A percentile compares a stretch with the other conserved stretches of the same genome.
These are phyloP conservation scores for Baryphthengus martii DNA, from an alignment of 2,113 vertebrate genomes.

Conservation along the genomic window DNA sequence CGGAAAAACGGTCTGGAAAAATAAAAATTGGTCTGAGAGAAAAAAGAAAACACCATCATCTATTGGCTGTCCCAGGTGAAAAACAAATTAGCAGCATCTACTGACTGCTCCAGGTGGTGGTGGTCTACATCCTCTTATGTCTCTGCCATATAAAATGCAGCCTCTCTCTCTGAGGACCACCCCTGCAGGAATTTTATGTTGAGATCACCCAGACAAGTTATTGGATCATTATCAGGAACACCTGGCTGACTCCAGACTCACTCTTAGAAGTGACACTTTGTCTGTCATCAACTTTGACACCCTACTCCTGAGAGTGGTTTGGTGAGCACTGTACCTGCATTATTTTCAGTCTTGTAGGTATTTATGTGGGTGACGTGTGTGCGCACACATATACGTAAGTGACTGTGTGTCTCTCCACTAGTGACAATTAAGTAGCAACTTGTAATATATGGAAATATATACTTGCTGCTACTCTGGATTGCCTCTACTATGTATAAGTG, in stretches of 20 bases:
- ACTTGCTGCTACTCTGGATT: not conserved
- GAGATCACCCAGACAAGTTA: not conserved
- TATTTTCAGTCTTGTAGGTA: no score
- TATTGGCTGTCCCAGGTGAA: not conserved
- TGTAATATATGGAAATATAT: not conserved
- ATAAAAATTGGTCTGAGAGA: not conserved
- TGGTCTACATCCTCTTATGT: not conserved
- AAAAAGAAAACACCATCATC: not conserved
- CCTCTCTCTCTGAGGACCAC: not conserved
- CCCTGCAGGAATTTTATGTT: not conserved
- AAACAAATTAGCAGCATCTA: not conserved
- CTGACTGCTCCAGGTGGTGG: not conserved
- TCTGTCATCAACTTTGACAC: not conserved
- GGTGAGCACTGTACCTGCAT: not conserved
- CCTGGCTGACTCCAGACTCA: not conserved
- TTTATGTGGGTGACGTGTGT: no score
- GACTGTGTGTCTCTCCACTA: not conserved
- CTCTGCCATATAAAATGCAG: not conserved
- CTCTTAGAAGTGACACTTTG: not conserved
- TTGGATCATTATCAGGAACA: not conserved
- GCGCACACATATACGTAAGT: not conserved
- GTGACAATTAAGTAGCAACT: not conserved
- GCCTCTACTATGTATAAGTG: not conserved
- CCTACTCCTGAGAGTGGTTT: not conserved
- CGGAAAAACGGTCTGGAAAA: not conserved